Evolutionary conservation across 2,113 vertebrate genomes (phyloP), one percentile per base, ranked within the genome.

Genomic region (Otocyon megalotis): DNA sequence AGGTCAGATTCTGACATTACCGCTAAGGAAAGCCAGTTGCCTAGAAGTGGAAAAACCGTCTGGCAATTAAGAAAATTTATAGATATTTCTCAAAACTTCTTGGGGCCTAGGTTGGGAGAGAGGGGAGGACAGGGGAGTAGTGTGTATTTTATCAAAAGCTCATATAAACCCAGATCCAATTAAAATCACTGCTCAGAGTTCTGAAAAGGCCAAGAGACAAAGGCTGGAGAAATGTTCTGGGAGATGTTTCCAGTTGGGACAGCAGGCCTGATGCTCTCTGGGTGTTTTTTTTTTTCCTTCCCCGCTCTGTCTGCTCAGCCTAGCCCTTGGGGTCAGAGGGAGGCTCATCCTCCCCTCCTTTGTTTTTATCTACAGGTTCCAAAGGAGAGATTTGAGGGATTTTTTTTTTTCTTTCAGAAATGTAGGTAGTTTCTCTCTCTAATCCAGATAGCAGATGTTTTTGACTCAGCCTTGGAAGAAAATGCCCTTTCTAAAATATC

Each of bases 381-480:
- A 97, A 96, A 97, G 58, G 98, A 97, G 97, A 97, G 93, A 95
- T 98, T 97, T 84, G 76, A 63, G 30, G 81, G 97, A 74, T 30
- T 93, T 93, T 81, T 0, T 32, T 32, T 93, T 85, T 0, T 35
- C 26, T 91, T 90, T 72, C 14, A 74, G 63, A 90, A 90, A 50
- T 63, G 96, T 97, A 97, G 79, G 97, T 98, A 94, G 26, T 98
- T 96, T 97, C 94, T 65, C 28, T 95, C 93, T 95, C 77, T 97
- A 97, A 98, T 98, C 96, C 93, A 97, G 88, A 98, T 97, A 98
- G 89, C 98, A 98, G 98, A 98, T 98, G 98, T 97, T 97, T 92
- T 96, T 88, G 74, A 87, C 89, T 81, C 67, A 82, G 62, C 85
- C 84, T 97, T 95, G 96, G 93, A 98, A 97, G 93, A 88, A 0